phyloP scores from a whole-genome alignment of 2,888 invertebrate species.

The Electrophaes corylata region DNA sequence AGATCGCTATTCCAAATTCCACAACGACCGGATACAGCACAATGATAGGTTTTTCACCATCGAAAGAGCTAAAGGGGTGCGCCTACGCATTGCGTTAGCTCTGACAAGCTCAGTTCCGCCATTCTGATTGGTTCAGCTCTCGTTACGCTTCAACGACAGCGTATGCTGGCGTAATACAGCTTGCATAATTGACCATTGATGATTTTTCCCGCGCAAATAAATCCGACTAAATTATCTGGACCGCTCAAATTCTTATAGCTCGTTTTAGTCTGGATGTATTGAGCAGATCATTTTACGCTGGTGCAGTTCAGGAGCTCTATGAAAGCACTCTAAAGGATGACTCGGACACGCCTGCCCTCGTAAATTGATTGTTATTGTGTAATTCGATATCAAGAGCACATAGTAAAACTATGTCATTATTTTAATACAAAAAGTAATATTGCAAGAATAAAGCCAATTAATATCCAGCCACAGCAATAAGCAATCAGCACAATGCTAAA shows the following conservation, averaged over 20 bases:
- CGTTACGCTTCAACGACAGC: constrained; percentile 67
- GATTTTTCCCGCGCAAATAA: constrained; percentile 64
- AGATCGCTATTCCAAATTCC: constrained; percentile 41
- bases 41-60: constrained; percentile 62
- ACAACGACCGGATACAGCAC: constrained; percentile 56
- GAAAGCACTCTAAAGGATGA: constrained; percentile 62
- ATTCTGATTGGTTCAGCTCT: constrained; percentile 65
- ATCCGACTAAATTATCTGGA: constrained; percentile 44
- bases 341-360: constrained; percentile 68
- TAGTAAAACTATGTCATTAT: neutral
- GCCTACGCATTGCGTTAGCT: constrained; percentile 72
- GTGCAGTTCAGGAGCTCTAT: constrained; percentile 48
- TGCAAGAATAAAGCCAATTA: neutral
- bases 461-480: constrained; percentile 25
- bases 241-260: constrained; percentile 34
- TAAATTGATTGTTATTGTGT: constrained; percentile 59
- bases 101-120: constrained; percentile 77
- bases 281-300: constrained; percentile 47
- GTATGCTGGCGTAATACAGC: constrained; percentile 56
- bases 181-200: constrained; percentile 71
- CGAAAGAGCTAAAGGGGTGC: constrained; percentile 62
- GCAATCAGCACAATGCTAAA: constrained; percentile 42
- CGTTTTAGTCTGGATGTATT: constrained; percentile 36
- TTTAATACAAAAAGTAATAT: neutral
- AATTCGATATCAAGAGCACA: constrained; percentile 9